Conservation (phyloP, 2,888 invertebrate genomes). For the Octonoba sinensis region DNA sequence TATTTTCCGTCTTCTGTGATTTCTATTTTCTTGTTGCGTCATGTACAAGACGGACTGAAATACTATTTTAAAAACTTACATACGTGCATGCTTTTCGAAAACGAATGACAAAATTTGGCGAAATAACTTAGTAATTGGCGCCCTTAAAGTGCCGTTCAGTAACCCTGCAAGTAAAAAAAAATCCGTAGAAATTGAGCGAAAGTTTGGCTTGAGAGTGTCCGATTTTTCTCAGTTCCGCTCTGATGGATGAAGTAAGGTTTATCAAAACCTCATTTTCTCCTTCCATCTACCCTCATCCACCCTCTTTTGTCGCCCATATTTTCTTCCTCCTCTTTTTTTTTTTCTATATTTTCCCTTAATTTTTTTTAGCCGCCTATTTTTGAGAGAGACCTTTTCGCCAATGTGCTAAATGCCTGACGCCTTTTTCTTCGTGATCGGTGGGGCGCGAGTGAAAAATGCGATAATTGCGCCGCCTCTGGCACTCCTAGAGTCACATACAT, state of each 20-base stretch:
- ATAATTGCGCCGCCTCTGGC: constrained; percentile 48
- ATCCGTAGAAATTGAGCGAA: constrained; percentile 36
- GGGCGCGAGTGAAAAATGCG: constrained; percentile 50
- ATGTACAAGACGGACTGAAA: too few species aligned
- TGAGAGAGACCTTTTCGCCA: constrained; percentile 14
- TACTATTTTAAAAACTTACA: too few species aligned
- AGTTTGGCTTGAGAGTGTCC: constrained; percentile 42
- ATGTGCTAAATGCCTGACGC: constrained; percentile 34
- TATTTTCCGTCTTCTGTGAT: too few species aligned
- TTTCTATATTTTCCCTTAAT: constrained; percentile 12
- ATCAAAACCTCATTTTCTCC: constrained; percentile 60
- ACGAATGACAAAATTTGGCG: too few species aligned
- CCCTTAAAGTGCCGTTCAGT: too few species aligned
- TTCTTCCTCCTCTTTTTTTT: constrained; percentile 1
- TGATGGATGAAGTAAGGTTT: constrained; percentile 60
- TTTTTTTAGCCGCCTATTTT: constrained; percentile 23
- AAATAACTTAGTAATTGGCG: too few species aligned
- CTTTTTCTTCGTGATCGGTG: constrained; percentile 27
- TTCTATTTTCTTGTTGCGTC: too few species aligned
- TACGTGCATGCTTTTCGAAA: too few species aligned
- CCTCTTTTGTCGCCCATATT: background rate
- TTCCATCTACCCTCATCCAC: constrained; percentile 5
- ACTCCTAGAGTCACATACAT: too few species aligned
- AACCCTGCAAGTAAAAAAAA: too few species aligned
- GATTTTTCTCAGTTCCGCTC: constrained; percentile 30